Conservation (phyloP, 2,113 vertebrate genomes). For the Dicrurus megarhynchus region DNA sequence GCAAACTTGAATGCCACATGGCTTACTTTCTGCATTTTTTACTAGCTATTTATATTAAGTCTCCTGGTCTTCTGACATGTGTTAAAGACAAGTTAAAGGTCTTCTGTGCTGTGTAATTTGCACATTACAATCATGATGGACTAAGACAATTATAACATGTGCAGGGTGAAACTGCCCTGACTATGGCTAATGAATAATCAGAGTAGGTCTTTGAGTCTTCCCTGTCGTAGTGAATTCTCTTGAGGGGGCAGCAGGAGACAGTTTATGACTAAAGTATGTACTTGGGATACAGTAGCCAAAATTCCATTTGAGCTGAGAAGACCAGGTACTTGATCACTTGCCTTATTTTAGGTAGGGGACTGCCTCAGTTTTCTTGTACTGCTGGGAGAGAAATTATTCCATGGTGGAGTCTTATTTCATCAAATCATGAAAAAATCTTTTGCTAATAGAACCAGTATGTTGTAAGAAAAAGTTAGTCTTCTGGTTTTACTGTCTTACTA, state of each 20-base stretch:
- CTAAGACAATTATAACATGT: neutral
- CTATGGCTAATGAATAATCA: neutral
- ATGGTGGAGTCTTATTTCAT: neutral
- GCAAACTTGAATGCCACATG: neutral
- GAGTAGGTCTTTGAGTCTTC: neutral
- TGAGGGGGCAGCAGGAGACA: neutral
- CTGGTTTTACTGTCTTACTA: neutral
- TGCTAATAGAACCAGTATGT: neutral
- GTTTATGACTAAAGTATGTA: neutral
- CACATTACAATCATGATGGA: neutral
- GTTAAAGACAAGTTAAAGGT: neutral
- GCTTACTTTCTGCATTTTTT: neutral
- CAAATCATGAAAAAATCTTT: neutral
- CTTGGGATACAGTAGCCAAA: neutral
- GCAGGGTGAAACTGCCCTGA: neutral
- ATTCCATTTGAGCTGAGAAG: neutral
- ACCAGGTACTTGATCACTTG: neutral
- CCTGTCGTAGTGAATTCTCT: neutral
- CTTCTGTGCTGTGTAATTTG: neutral
- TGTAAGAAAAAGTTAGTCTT: neutral
- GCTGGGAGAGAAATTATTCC: neutral
- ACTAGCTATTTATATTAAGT: neutral
- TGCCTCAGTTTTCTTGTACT: neutral
- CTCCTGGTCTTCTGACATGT: neutral
- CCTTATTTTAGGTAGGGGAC: neutral